Percentiles rank a stretch among this genome's conserved stretches.
phyloP scores from a whole-genome alignment of 2,113 vertebrate species.

The Hemiprocne comata region DNA sequence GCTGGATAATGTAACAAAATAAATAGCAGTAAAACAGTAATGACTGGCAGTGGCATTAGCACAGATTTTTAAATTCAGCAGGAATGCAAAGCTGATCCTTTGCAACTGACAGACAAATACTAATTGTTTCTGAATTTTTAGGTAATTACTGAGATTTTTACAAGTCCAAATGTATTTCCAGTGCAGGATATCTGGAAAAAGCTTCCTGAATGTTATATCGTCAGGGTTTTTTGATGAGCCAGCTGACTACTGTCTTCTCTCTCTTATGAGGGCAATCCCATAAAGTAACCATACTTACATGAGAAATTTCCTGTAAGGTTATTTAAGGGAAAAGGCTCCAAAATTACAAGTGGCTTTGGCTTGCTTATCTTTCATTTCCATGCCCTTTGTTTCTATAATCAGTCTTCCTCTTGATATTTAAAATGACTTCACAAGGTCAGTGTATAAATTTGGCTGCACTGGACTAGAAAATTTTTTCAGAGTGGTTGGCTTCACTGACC shows the following conservation, averaged over 20 bases:
- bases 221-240: not conserved
- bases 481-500: not conserved
- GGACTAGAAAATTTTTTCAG: not conserved
- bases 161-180: not conserved
- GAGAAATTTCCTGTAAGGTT: not conserved
- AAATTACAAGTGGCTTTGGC: not conserved
- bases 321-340: not conserved
- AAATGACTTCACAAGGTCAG: not conserved
- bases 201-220: not conserved
- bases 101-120: not conserved
- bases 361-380: not conserved
- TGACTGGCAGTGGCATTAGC: not conserved
- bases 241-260: not conserved
- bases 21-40: conserved; percentile 12
- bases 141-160: not conserved
- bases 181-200: not conserved
- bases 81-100: not conserved
- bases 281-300: not conserved
- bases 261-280: not conserved
- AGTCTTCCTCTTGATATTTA: not conserved
- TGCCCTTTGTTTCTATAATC: not conserved
- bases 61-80: not conserved
- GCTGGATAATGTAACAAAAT: conserved; percentile 28
- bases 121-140: not conserved
- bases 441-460: not conserved